Conservation (phyloP, 92 coral and sea anemone genomes). For the Paramuricea clavata region DNA sequence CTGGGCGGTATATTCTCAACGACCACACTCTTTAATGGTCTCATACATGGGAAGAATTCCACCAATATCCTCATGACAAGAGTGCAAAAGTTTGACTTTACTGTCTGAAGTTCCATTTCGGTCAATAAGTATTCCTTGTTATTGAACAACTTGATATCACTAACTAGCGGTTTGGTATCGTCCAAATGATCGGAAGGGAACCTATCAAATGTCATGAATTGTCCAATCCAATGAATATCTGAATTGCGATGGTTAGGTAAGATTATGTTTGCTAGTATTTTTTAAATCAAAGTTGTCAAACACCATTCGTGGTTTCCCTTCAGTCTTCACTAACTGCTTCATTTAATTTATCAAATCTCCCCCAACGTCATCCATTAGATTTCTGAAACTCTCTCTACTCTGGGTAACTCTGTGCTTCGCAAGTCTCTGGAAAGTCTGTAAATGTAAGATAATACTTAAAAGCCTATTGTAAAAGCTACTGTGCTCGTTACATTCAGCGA, state of each 20-base stretch:
- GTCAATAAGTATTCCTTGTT: conserved; percentile 54
- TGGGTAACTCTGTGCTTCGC: conserved; percentile 13
- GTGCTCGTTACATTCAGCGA: too few relatives aligned
- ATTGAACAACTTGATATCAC: conserved; percentile 39
- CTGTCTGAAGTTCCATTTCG: conserved; percentile 49
- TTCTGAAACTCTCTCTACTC: conserved; percentile 53
- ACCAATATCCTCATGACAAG: conserved; percentile 43
- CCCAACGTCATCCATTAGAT: conserved; percentile 73
- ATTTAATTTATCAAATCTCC: conserved; percentile 12
- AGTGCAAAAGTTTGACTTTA: conserved; percentile 49
- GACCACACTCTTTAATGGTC: conserved; percentile 37
- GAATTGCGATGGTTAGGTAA: conserved; percentile 60
- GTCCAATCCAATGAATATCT: conserved; percentile 70
- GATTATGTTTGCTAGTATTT: conserved; percentile 58
- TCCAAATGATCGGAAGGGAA: conserved; percentile 54
- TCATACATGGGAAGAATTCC: conserved; percentile 57
- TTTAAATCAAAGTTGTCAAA: conserved; percentile 73
- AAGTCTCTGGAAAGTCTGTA: conserved; percentile 9
- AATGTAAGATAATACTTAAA: not conserved
- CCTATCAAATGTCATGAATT: conserved; percentile 63
- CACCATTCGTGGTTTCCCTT: conserved; percentile 46
- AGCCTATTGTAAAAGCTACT: too few relatives aligned
- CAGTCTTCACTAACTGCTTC: conserved; percentile 32
- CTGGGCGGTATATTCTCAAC: conserved; percentile 34
- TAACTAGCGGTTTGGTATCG: conserved; percentile 53